phyloP scores from a whole-genome alignment of 2,797 vertebrate species.

The Pseudomugil gertrudae region DNA sequence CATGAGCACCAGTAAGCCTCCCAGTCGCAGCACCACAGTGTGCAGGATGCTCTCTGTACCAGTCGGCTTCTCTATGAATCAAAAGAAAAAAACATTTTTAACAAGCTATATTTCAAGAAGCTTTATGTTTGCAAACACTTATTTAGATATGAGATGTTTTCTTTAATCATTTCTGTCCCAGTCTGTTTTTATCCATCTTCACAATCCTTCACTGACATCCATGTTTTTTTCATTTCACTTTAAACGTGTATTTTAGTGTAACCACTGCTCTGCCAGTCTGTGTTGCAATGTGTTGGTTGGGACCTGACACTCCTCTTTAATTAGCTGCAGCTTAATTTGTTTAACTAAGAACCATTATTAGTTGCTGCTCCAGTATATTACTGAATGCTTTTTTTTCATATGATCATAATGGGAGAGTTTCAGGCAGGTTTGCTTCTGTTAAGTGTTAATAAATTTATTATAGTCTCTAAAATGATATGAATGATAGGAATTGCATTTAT shows the following conservation, averaged over 20 bases:
- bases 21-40: slow-evolving; percentile 84
- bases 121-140: neutral
- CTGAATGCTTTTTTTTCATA: neutral
- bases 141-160: no score
- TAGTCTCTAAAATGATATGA: no score
- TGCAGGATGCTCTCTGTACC: slow-evolving; percentile 65
- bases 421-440: neutral
- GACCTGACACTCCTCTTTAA: neutral
- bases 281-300: neutral
- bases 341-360: neutral
- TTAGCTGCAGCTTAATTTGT: neutral
- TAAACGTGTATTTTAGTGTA: neutral
- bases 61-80: slow-evolving; percentile 80
- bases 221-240: neutral
- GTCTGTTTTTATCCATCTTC: neutral
- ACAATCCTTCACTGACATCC: neutral
- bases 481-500: no score
- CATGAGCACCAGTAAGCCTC: slow-evolving; percentile 86
- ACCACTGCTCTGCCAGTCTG: neutral
- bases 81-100: neutral
- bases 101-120: neutral
- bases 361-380: neutral
- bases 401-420: neutral
- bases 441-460: neutral
- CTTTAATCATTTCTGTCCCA: neutral